Evolutionary conservation across 2,888 invertebrate genomes (phyloP).

Genomic region (Polydrusus cervinus): DNA sequence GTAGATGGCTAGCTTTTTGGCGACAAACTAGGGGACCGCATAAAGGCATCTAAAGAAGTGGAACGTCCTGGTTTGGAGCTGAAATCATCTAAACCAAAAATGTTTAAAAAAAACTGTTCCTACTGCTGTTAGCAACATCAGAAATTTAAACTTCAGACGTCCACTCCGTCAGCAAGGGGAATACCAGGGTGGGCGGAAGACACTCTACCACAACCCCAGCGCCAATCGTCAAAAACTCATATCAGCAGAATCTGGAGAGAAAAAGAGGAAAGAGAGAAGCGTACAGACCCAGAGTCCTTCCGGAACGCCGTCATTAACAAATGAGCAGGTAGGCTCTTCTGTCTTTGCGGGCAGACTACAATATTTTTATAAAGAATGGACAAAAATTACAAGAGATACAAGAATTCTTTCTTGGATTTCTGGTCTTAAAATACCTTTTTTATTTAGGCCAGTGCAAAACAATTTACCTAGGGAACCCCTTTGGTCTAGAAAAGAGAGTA

Average conservation of each 20-base stretch:
- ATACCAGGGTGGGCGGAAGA: neutral
- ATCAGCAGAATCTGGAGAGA: constrained; percentile 1
- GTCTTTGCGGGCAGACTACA: neutral
- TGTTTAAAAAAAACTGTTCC: constrained; percentile 2
- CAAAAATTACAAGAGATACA: neutral
- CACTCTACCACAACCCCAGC: neutral
- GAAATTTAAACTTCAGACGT: neutral
- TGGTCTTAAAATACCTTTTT: too few relatives aligned
- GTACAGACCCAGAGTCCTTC: neutral
- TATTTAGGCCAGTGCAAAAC: too few relatives aligned
- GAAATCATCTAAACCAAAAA: constrained; percentile 17
- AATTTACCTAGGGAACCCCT: neutral
- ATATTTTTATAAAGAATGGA: neutral
- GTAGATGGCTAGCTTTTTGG: constrained; percentile 49
- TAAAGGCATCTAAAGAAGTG: constrained; percentile 36
- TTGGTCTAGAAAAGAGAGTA: neutral
- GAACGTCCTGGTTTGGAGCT: constrained; percentile 16
- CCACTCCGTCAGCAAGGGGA: neutral
- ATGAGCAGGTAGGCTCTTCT: neutral
- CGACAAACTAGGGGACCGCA: constrained; percentile 39
- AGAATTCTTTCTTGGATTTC: neutral
- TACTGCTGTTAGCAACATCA: neutral
- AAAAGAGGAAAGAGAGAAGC: neutral
- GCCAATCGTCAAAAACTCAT: neutral
- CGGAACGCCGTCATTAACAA: neutral